Evolutionary conservation across 2,797 vertebrate species (phyloP).

Genomic region (Sternarchorhynchus goeldii): DNA sequence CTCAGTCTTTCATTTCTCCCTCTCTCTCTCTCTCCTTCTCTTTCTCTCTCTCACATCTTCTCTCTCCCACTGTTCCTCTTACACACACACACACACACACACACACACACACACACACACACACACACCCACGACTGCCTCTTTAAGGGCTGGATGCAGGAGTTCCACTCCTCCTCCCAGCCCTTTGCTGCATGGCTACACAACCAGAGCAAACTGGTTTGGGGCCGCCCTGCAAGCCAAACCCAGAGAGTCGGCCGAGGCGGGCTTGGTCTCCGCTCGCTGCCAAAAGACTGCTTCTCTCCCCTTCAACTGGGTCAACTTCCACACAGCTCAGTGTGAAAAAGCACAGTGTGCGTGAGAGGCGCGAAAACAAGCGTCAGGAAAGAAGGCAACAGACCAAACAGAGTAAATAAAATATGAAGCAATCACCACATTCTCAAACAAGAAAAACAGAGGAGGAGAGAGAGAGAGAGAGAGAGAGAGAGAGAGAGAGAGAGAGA

Average conservation of each 20-base stretch:
- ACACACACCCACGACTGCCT: constrained; percentile 56
- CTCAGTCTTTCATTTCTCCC: not conserved
- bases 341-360: not conserved
- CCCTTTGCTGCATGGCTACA: constrained; percentile 70
- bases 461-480: not conserved
- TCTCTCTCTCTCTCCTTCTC: not conserved
- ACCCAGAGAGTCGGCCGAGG: constrained; percentile 76
- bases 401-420: constrained; percentile 64
- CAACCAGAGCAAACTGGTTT: constrained; percentile 86
- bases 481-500: not conserved
- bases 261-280: constrained; percentile 57
- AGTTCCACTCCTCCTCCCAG: constrained; percentile 64
- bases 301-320: constrained; percentile 59
- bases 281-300: constrained; percentile 59
- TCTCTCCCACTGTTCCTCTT: constrained; percentile 23
- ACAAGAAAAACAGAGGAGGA: constrained; percentile 14
- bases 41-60: not conserved
- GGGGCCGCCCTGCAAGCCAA: constrained; percentile 78
- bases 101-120: constrained; percentile 18
- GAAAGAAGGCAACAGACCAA: constrained; percentile 60
- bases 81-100: no score
- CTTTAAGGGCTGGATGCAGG: constrained; percentile 69
- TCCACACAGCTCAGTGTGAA: constrained; percentile 52
- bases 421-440: constrained; percentile 52
- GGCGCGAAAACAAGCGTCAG: constrained; percentile 59